A percentile compares a stretch with the other conserved stretches of the same genome.
These are phyloP conservation scores for Ectemnius cavifrons DNA, from an alignment of 2,888 invertebrate genomes.

Conservation along the genomic window DNA sequence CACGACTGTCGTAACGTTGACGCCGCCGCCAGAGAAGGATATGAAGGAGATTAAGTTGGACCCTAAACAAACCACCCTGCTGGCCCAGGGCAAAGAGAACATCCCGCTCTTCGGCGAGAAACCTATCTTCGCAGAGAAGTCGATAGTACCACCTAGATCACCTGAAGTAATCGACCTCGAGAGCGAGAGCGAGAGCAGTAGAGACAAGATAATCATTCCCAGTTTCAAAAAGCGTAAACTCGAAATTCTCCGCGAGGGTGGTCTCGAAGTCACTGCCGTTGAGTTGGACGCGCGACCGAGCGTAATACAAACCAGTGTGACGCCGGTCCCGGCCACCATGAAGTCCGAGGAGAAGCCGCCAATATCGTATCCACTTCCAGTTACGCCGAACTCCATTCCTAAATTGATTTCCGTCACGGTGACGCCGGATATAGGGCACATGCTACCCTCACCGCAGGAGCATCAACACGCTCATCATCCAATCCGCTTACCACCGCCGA, in stretches of 20 bases:
- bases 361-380: slow-evolving; percentile 64
- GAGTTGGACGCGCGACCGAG: slow-evolving; percentile 76
- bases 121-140: slow-evolving; percentile 70
- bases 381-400: slow-evolving; percentile 64
- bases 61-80: slow-evolving; percentile 72
- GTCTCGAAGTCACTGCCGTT: slow-evolving; percentile 87
- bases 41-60: slow-evolving; percentile 74
- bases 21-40: slow-evolving; percentile 77
- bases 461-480: slow-evolving; percentile 49
- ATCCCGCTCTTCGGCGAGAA: slow-evolving; percentile 78
- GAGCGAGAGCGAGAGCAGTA: slow-evolving; percentile 72
- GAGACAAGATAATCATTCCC: slow-evolving; percentile 75
- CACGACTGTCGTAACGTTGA: slow-evolving; percentile 77
- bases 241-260: slow-evolving; percentile 87
- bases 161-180: slow-evolving; percentile 84
- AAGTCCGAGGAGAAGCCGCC: slow-evolving; percentile 71
- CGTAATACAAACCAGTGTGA: slow-evolving; percentile 79
- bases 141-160: slow-evolving; percentile 81
- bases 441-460: slow-evolving; percentile 72
- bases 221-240: slow-evolving; percentile 85
- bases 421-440: slow-evolving; percentile 78
- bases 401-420: slow-evolving; percentile 78
- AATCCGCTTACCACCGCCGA: slow-evolving; percentile 32
- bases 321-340: slow-evolving; percentile 72
- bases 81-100: slow-evolving; percentile 81